phyloP scores from a whole-genome alignment of 2,113 vertebrate species.

The Orycteropus afer region DNA sequence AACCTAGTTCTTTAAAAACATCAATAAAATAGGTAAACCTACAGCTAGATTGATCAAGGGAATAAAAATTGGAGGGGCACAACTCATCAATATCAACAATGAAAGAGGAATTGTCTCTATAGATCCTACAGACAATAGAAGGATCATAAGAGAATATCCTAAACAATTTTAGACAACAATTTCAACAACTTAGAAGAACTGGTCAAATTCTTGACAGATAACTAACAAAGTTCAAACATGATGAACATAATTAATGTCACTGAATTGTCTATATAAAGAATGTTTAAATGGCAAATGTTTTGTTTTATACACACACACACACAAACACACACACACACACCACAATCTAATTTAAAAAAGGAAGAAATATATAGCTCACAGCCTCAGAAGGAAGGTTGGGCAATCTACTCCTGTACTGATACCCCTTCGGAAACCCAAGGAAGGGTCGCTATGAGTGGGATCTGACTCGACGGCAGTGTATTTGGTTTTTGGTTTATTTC shows the following conservation, averaged over 20 bases:
- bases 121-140: background rate
- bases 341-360: too few relatives aligned
- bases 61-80: background rate
- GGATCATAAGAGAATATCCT: background rate
- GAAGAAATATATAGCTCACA: too few relatives aligned
- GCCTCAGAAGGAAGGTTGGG: too few relatives aligned
- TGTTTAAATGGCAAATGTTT: too few relatives aligned
- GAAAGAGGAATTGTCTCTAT: background rate
- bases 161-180: background rate
- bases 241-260: background rate
- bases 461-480: too few relatives aligned
- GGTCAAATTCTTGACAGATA: background rate
- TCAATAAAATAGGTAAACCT: constrained; percentile 21
- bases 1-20: background rate
- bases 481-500: too few relatives aligned
- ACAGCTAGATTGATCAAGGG: background rate
- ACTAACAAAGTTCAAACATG: background rate
- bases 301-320: too few relatives aligned
- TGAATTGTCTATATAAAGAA: background rate
- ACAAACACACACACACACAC: too few relatives aligned
- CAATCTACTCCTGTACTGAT: too few relatives aligned
- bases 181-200: background rate
- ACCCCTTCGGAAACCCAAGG: too few relatives aligned
- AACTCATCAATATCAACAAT: constrained; percentile 15
- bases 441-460: too few relatives aligned